Evolutionary conservation across 1,140 invertebrate genomes (phyloP), one percentile per base, ranked within the genome.

Genomic region (Sycobia sp.): DNA sequence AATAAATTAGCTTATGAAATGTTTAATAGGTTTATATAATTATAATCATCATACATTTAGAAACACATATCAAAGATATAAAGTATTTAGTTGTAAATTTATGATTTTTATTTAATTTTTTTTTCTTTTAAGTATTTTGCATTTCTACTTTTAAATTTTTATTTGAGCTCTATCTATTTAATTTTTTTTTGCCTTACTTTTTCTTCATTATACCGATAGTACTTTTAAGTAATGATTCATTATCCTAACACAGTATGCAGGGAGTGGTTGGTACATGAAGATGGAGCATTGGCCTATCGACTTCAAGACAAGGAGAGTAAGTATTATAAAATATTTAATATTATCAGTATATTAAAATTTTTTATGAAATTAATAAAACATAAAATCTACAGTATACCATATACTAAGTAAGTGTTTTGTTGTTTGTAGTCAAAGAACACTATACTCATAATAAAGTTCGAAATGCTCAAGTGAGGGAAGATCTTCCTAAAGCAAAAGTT

Each of bases 211-310:
- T 36, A 9, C 13, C 8, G 49, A 13, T 20, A 47, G 59, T 47
- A 7, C 5, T 46, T 29, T 51, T 57, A 44, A 63, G 36, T 51
- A 56, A 63, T 63, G 61, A 63, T 10, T 63, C 61, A 63, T 56
- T n/a, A 9, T 56, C 7, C 51, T 50, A 51, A 36, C 44, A 13
- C 81, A 93, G 91, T 95, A 32, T 91, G 92, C 75, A 87, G 89
- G 66, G 90, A 96, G 82, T 97, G 94, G 94, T 84, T 95, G 65
- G 91, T 97, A 41, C 89, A 94, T 70, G 92, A 96, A 79, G 95
- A 97, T 81, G 90, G 91, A 46, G 94, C 92, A 10, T 79, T 96
- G 67, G 95, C 94, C 7, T 91, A 96, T 78, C 87, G 89, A 59
- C 82, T 97, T 13, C 95, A 97, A 79, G 91, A 92, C 74, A 87